These are phyloP conservation scores for Tribolium castaneum DNA, from an alignment of 1,140 invertebrate genomes.

Conservation along the genomic window DNA sequence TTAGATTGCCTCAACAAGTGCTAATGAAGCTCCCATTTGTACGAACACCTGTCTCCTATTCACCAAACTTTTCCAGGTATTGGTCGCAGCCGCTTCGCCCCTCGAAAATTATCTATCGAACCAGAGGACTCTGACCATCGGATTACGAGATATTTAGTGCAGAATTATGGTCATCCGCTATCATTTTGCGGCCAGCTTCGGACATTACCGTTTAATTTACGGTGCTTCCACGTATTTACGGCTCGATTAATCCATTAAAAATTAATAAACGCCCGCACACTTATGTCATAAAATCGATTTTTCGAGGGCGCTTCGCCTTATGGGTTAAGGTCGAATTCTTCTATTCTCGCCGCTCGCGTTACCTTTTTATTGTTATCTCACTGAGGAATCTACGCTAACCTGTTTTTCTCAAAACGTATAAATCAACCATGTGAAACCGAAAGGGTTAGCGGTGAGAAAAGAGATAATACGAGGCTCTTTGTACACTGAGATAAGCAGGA, in stretches of 20 bases:
- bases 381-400: conserved; percentile 8
- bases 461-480: background rate
- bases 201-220: conserved; percentile 41
- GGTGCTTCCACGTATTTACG: conserved; percentile 18
- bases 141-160: conserved; percentile 39
- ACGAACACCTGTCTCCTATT: background rate
- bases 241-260: conserved; percentile 40
- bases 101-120: conserved; percentile 33
- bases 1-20: conserved; percentile 1
- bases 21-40: conserved; percentile 15
- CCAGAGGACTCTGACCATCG: conserved; percentile 20
- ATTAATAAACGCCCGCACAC: conserved; percentile 35
- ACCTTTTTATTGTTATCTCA: conserved; percentile 35
- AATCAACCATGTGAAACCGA: conserved; percentile 38
- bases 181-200: conserved; percentile 37
- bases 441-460: conserved; percentile 39
- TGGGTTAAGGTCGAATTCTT: conserved; percentile 23
- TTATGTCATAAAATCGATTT: background rate
- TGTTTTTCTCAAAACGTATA: conserved; percentile 34
- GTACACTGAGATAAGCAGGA: background rate
- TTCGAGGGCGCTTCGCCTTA: background rate
- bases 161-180: conserved; percentile 42
- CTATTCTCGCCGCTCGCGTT: conserved; percentile 12
- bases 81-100: background rate
- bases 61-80: background rate